These are phyloP conservation scores for Nesospiza acunhae DNA, from an alignment of 2,113 vertebrate genomes.

Conservation along the genomic window DNA sequence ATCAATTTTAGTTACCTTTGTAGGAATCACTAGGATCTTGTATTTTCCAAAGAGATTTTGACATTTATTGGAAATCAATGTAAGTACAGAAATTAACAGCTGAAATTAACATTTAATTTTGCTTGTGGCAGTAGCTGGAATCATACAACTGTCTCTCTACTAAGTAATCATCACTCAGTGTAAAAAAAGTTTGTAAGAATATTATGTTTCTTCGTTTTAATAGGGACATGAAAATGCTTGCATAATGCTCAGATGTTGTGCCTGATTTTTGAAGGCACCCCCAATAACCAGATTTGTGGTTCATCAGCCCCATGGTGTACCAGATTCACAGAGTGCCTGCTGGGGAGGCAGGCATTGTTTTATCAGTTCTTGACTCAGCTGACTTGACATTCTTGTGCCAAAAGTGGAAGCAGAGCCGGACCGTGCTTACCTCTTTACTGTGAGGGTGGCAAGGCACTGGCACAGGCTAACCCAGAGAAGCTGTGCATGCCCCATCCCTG, in stretches of 20 bases:
- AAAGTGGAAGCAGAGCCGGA: neutral
- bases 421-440: neutral
- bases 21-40: neutral
- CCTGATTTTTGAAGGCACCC: neutral
- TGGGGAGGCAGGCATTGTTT: neutral
- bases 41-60: neutral
- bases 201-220: neutral
- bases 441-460: rapidly evolving
- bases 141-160: neutral
- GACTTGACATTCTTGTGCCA: neutral
- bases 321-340: neutral
- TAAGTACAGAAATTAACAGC: neutral
- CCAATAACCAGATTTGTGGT: neutral
- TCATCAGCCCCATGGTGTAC: rapidly evolving
- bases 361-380: neutral
- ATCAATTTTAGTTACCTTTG: neutral
- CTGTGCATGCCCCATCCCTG: neutral
- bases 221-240: neutral
- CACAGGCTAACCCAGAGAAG: neutral
- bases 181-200: neutral
- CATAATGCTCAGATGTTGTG: neutral
- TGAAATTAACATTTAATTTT: neutral
- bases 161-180: neutral
- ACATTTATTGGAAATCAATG: neutral
- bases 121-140: neutral